phyloP scores from a whole-genome alignment of 92 coral and sea anemone species.

The Virgularia gustaviana region DNA sequence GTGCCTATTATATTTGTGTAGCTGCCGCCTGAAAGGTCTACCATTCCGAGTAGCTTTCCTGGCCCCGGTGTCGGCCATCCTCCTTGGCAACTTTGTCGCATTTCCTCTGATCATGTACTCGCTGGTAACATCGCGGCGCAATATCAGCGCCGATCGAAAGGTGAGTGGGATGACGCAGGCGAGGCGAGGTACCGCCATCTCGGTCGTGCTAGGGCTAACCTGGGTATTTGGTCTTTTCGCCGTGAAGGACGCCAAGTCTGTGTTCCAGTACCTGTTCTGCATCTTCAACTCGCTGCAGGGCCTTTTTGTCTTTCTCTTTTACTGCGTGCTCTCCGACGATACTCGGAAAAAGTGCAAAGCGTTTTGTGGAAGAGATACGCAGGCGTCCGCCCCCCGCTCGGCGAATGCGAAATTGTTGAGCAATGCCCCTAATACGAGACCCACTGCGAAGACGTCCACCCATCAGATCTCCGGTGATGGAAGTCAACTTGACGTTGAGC shows the following conservation, averaged over 20 bases:
- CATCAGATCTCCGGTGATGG: no score
- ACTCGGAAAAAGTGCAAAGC: background rate
- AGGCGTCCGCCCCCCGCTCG: no score
- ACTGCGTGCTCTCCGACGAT: slow-evolving; percentile 9
- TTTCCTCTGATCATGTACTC: background rate
- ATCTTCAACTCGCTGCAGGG: no score
- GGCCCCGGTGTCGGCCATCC: background rate
- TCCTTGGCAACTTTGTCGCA: slow-evolving; percentile 8
- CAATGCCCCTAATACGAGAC: no score
- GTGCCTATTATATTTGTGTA: no score
- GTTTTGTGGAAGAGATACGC: no score
- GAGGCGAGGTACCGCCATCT: slow-evolving; percentile 3
- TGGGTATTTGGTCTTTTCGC: slow-evolving; percentile 25
- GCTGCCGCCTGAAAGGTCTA: slow-evolving; percentile 16
- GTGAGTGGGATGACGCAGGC: slow-evolving; percentile 1
- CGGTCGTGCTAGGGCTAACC: slow-evolving; percentile 16
- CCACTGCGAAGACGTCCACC: no score
- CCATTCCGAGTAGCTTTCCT: slow-evolving; percentile 15
- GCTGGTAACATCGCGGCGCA: background rate
- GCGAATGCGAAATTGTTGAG: no score
- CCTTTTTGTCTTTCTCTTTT: background rate
- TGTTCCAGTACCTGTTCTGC: no score
- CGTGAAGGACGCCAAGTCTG: slow-evolving; percentile 3
- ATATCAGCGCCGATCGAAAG: background rate
- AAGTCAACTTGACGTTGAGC: no score